phyloP scores from a whole-genome alignment of 2,113 vertebrate species.

The Hippocampus comes region DNA sequence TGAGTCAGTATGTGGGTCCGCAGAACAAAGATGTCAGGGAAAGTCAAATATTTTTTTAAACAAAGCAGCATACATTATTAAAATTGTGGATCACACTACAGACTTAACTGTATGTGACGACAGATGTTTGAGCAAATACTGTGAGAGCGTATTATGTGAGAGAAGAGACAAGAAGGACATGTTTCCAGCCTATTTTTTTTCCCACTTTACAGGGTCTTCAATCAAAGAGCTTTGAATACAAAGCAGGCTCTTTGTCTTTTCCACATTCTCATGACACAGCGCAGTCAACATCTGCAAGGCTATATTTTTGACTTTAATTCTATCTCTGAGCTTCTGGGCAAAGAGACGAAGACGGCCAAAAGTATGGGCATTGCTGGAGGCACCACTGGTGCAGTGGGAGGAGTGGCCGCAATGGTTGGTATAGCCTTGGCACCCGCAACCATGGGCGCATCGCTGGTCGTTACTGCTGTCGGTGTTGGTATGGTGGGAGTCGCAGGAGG shows the following conservation, averaged over 20 bases:
- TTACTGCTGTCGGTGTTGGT: conserved; percentile 59
- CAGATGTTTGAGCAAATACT: too few species aligned
- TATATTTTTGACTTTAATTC: conserved; percentile 45
- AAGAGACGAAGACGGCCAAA: conserved; percentile 53
- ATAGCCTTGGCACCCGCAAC: conserved; percentile 63
- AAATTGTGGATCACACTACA: too few species aligned
- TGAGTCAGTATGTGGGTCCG: too few species aligned
- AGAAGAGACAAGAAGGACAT: too few species aligned
- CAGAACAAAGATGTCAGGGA: too few species aligned
- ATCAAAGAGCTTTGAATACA: conserved; percentile 36
- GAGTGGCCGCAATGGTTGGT: conserved; percentile 56
- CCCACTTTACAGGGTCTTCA: conserved; percentile 38
- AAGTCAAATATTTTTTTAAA: too few species aligned
- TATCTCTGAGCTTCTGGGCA: conserved; percentile 48
- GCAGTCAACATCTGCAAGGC: conserved; percentile 24
- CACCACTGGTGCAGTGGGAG: conserved; percentile 61
- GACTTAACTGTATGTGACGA: too few species aligned
- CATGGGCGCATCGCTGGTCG: conserved; percentile 59
- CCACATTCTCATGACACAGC: conserved; percentile 53
- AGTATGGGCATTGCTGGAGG: conserved; percentile 55
- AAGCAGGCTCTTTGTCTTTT: conserved; percentile 47
- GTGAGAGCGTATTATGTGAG: too few species aligned
- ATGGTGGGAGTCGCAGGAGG: conserved; percentile 61
- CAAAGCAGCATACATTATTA: too few species aligned
- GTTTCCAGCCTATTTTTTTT: too few species aligned